phyloP scores from a whole-genome alignment of 2,797 vertebrate genomes.

The Staurois parvus region DNA sequence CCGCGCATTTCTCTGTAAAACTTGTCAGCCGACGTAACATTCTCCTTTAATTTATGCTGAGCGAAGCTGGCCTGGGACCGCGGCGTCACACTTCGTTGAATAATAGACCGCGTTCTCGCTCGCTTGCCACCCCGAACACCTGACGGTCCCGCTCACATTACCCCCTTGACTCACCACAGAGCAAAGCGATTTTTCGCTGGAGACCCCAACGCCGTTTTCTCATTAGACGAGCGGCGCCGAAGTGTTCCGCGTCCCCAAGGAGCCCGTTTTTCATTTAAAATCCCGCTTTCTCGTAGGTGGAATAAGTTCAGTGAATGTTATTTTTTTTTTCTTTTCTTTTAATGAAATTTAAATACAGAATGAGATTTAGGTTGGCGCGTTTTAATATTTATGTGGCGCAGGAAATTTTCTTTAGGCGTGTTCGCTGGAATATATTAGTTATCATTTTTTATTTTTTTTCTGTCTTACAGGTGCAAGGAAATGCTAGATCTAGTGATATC shows the following conservation, averaged over 20 bases:
- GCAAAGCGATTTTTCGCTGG: slow-evolving; percentile 10
- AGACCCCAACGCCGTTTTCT: slow-evolving; percentile 57
- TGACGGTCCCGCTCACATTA: background rate
- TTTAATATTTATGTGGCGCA: slow-evolving; percentile 79
- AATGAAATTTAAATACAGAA: slow-evolving; percentile 76
- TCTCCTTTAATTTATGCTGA: slow-evolving; percentile 14
- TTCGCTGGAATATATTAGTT: slow-evolving; percentile 76
- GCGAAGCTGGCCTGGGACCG: background rate
- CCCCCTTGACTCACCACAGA: slow-evolving; percentile 5
- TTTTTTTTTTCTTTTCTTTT: slow-evolving; percentile 57
- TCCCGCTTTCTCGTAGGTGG: slow-evolving; percentile 73
- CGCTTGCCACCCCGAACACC: too few relatives aligned
- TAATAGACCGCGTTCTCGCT: slow-evolving; percentile 2
- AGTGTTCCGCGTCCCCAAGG: slow-evolving; percentile 69
- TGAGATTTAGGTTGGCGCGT: slow-evolving; percentile 74
- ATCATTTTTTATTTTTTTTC: slow-evolving; percentile 62
- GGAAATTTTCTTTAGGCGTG: slow-evolving; percentile 72
- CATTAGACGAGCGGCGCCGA: slow-evolving; percentile 66
- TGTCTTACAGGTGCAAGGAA: slow-evolving; percentile 82
- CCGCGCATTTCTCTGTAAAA: too few relatives aligned
- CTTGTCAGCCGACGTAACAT: too few relatives aligned
- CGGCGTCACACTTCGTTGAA: background rate
- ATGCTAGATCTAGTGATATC: slow-evolving; percentile 84
- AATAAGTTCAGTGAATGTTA: slow-evolving; percentile 75
- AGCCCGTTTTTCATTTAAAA: slow-evolving; percentile 70